Percentiles rank a stretch among this genome's conserved stretches.
phyloP scores from a whole-genome alignment of 2,888 invertebrate species.

The Xestoiulus laeticollis region DNA sequence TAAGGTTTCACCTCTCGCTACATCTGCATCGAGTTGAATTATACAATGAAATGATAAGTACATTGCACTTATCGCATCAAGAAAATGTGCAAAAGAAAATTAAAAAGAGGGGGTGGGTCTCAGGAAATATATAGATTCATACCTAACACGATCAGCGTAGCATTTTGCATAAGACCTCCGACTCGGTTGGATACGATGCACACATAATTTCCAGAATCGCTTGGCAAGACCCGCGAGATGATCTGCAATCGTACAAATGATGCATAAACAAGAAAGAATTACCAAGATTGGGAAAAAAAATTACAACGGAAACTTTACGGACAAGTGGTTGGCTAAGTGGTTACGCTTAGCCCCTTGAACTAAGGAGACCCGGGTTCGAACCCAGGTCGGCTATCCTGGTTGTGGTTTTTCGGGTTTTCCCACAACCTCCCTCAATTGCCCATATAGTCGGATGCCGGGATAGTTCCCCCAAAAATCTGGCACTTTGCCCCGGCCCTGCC shows the following conservation, averaged over 20 bases:
- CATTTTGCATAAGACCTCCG: slow-evolving; percentile 55
- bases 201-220: slow-evolving; percentile 57
- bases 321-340: no score
- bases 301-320: no score
- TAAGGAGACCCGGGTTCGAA: no score
- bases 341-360: no score
- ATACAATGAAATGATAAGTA: no score
- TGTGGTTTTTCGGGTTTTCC: no score
- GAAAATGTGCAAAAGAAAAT: neutral
- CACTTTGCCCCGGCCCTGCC: no score
- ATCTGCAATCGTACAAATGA: slow-evolving; percentile 28
- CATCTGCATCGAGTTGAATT: neutral
- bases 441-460: no score
- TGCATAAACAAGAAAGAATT: neutral
- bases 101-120: neutral
- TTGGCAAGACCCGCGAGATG: slow-evolving; percentile 48
- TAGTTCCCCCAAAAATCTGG: no score
- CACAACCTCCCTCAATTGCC: no score
- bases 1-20: neutral
- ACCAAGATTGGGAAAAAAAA: neutral
- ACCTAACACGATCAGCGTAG: slow-evolving; percentile 57
- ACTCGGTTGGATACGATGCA: slow-evolving; percentile 58
- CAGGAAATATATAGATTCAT: neutral
- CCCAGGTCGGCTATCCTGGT: no score
- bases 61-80: no score